Evolutionary conservation across 1,140 invertebrate species (phyloP).

Genomic region (Trachymyrmex cornetzi): DNA sequence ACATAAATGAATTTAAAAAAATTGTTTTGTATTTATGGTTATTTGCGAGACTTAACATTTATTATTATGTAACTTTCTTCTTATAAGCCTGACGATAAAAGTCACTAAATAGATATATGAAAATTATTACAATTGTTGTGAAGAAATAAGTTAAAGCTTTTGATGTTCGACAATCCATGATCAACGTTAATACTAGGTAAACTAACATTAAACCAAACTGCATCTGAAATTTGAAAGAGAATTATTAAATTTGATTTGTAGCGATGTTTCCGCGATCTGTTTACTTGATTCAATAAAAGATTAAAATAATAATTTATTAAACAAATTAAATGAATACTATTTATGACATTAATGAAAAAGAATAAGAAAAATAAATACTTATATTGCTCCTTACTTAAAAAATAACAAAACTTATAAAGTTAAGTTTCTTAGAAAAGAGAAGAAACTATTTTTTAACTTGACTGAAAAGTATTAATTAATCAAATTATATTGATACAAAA

Average conservation of each 20-base stretch:
- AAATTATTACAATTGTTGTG: constrained; percentile 87
- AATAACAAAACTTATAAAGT: no score
- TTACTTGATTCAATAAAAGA: not conserved
- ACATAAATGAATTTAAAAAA: not conserved
- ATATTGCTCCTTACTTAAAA: no score
- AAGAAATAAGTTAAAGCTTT: constrained; percentile 89
- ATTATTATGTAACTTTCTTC: constrained; percentile 78
- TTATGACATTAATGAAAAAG: not conserved
- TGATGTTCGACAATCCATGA: constrained; percentile 87
- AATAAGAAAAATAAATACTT: not conserved
- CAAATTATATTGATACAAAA: no score
- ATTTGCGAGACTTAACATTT: not conserved
- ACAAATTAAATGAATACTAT: not conserved
- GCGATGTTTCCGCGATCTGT: not conserved
- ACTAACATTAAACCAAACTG: constrained; percentile 88
- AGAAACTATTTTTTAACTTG: no score
- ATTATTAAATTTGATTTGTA: constrained; percentile 10
- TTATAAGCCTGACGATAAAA: constrained; percentile 89
- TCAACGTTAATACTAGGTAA: constrained; percentile 86
- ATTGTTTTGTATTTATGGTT: not conserved
- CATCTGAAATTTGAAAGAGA: constrained; percentile 79
- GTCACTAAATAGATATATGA: constrained; percentile 88
- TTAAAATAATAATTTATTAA: not conserved
- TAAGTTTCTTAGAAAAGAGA: no score
- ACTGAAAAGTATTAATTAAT: no score